A percentile compares a stretch with the other conserved stretches of the same genome.
Conservation (phyloP, 2,113 vertebrate genomes). For the Cyanoderma ruficeps region DNA sequence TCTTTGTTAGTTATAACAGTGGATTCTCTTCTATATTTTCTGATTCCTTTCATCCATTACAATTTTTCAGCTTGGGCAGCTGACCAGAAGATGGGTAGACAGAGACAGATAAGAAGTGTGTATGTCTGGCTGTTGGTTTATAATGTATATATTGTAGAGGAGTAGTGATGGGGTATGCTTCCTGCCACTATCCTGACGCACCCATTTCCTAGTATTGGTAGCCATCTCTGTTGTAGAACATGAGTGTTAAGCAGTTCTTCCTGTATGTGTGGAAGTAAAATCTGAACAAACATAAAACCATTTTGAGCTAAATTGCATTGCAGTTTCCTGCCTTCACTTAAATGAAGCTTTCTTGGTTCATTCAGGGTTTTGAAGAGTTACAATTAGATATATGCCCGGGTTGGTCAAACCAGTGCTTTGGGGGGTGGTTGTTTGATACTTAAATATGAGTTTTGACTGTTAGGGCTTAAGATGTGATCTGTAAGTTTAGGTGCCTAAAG, state of each 20-base stretch:
- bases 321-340: not conserved
- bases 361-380: not conserved
- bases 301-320: not conserved
- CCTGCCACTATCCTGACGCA: accelerated
- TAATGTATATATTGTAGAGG: not conserved
- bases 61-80: not conserved
- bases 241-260: not conserved
- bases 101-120: not conserved
- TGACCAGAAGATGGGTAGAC: not conserved
- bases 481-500: not conserved
- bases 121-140: not conserved
- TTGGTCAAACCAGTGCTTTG: not conserved
- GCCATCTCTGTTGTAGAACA: not conserved
- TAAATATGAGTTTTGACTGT: not conserved
- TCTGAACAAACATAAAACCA: not conserved
- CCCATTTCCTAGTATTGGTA: not conserved
- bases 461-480: not conserved
- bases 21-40: not conserved
- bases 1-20: not conserved
- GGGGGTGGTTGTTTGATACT: not conserved
- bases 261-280: not conserved
- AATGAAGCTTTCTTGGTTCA: not conserved
- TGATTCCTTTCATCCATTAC: not conserved
- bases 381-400: not conserved
- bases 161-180: not conserved